Evolutionary conservation across 2,888 invertebrate species (phyloP).

Genomic region (Catocala sponsa): DNA sequence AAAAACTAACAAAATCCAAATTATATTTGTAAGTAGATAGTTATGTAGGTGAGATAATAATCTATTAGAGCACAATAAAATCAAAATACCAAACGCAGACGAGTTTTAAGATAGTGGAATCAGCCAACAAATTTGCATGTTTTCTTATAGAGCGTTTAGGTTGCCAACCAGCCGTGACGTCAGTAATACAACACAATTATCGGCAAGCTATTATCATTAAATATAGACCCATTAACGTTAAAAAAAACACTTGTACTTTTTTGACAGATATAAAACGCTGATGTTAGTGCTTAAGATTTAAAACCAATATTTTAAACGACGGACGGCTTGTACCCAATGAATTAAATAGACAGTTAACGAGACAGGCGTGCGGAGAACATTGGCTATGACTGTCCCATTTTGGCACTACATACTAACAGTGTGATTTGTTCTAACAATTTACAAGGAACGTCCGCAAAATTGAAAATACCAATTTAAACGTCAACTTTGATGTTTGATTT

Average conservation of each 20-base stretch:
- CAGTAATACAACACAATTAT: constrained; percentile 49
- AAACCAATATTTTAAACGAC: constrained; percentile 34
- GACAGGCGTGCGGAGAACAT: constrained; percentile 28
- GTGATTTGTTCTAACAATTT: constrained; percentile 34
- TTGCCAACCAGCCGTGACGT: constrained; percentile 55
- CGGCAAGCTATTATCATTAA: constrained; percentile 53
- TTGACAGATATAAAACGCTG: constrained; percentile 31
- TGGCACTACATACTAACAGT: constrained; percentile 38
- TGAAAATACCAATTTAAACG: constrained; percentile 44
- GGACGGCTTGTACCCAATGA: constrained; percentile 34
- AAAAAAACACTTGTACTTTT: constrained; percentile 43
- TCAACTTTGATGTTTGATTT: constrained; percentile 55
- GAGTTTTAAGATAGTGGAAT: constrained; percentile 42
- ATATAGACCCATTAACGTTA: constrained; percentile 54
- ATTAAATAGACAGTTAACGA: constrained; percentile 33
- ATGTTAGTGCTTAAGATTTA: constrained; percentile 46
- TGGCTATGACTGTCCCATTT: constrained; percentile 35
- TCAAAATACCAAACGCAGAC: constrained; percentile 43
- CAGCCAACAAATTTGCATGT: constrained; percentile 49
- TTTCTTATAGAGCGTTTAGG: constrained; percentile 40
- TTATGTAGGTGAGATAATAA: constrained; percentile 35
- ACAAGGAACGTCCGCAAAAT: constrained; percentile 32
- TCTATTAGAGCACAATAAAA: constrained; percentile 33
- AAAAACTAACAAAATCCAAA: too few relatives aligned
- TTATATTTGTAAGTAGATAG: neutral